Percentiles rank a stretch among this genome's conserved stretches.
Evolutionary conservation across 2,888 invertebrate genomes (phyloP).

Genomic region (Agrypnus murinus): DNA sequence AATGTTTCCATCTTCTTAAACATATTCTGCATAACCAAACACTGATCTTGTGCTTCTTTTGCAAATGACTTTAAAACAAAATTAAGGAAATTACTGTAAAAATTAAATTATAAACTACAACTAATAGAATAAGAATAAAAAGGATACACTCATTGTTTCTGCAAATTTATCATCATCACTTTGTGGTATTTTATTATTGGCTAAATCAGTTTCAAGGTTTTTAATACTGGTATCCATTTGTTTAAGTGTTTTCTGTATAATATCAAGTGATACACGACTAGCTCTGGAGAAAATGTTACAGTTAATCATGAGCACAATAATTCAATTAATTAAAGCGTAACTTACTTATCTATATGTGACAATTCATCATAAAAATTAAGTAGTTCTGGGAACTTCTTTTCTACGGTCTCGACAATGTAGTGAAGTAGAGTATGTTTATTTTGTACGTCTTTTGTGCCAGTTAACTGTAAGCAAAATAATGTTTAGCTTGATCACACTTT

Average conservation of each 20-base stretch:
- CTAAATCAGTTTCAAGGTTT: constrained; percentile 92
- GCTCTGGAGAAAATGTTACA: constrained; percentile 75
- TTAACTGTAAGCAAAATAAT: constrained; percentile 78
- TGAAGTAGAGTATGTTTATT: constrained; percentile 95
- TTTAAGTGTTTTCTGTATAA: constrained; percentile 84
- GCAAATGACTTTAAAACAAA: constrained; percentile 79
- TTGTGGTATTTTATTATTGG: constrained; percentile 87
- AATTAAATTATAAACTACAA: constrained; percentile 1
- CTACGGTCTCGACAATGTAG: constrained; percentile 91
- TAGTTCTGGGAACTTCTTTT: constrained; percentile 90
- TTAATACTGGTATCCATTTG: constrained; percentile 92
- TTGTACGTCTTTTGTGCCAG: constrained; percentile 93
- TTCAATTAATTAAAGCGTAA: not conserved
- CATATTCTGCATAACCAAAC: constrained; percentile 94
- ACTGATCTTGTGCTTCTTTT: constrained; percentile 87
- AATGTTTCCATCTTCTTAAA: constrained; percentile 92
- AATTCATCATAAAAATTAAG: constrained; percentile 90
- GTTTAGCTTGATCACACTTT: no score
- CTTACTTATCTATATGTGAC: constrained; percentile 87
- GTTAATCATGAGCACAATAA: not conserved
- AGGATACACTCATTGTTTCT: constrained; percentile 88
- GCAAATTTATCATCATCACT: constrained; percentile 88
- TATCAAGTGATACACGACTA: constrained; percentile 88
- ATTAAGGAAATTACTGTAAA: constrained; percentile 55
- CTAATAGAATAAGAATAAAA: constrained; percentile 9